Conservation (phyloP, 2,113 vertebrate species). For the Ancistrus triradiatus region DNA sequence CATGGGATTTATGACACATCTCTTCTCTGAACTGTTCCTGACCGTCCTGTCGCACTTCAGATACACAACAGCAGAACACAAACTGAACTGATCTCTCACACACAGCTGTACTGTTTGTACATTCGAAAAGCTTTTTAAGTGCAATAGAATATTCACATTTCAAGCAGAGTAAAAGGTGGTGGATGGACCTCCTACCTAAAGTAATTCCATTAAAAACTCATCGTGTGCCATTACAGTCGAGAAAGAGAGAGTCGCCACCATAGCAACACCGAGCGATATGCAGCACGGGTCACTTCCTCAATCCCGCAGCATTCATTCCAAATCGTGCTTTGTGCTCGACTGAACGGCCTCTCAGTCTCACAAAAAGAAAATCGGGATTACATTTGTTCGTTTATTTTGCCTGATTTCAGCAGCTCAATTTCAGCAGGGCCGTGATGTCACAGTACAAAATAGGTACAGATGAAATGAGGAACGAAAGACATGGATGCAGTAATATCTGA, state of each 20-base stretch:
- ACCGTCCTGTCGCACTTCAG: too few species aligned
- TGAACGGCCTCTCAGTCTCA: slow-evolving; percentile 37
- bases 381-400: slow-evolving; percentile 40
- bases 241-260: slow-evolving; percentile 48
- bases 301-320: slow-evolving; percentile 20
- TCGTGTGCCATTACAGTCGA: slow-evolving; percentile 24
- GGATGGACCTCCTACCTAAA: slow-evolving; percentile 38
- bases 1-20: too few species aligned
- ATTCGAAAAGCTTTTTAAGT: neutral
- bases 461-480: neutral
- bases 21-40: too few species aligned
- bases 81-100: slow-evolving; percentile 5
- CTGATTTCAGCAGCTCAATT: slow-evolving; percentile 17
- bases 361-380: slow-evolving; percentile 29
- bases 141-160: slow-evolving; percentile 2
- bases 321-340: slow-evolving; percentile 36
- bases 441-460: neutral
- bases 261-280: slow-evolving; percentile 52
- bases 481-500: neutral
- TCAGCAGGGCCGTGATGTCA: neutral
- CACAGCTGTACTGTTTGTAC: slow-evolving; percentile 22
- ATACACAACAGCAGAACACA: neutral
- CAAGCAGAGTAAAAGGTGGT: slow-evolving; percentile 30
- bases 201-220: slow-evolving; percentile 39
- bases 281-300: slow-evolving; percentile 48